Base-by-base conservation (phyloP, 1,140 invertebrate species). In the Zaprionus gabonicus region DNA sequence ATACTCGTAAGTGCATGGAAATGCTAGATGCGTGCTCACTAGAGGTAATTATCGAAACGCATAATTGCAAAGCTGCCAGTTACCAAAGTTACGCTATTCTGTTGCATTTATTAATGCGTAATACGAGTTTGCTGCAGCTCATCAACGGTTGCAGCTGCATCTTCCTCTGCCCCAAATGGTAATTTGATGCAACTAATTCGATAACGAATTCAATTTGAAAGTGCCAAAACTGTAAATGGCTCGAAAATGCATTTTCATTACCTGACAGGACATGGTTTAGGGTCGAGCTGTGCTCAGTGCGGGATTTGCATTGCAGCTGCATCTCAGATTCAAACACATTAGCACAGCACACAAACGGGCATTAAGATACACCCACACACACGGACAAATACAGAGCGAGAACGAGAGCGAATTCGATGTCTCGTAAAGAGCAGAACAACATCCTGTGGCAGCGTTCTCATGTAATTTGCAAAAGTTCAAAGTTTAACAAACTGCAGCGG, bases 381-480 rank as follows among this genome's bases (percentile, higher is more conserved):
- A 9, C 49, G 20, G 15, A n/a, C 27, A 51, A 67, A 51, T 49
- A 34, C 59, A 73, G 53, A 55, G 44, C 51, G 25, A 69, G 28
- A 58, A 34, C 44, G 28, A 51, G n/a, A 44, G 51, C 57, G 44
- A 36, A 63, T 25, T 53, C 12, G 17, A 31, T 62, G 69, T 56
- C 44, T 67, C 62, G 79, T 80, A 71, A 80, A 82, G 60, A 76
- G 78, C 58, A 81, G 41, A 70, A 70, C 72, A 49, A 49, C 70
- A 87, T 87, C 84, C 84, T 82, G 78, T 84, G 81, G 81, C 81
- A 84, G 84, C 71, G 84, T 34, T 34, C 78, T 87, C 81, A 67
- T 87, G 84, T 87, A 87, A 87, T 84, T 88, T 88, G 81, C 84
- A 84, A 88, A 84, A 88, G 85, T 90, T 90, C 85, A 90, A 81